Evolutionary conservation across 2,113 vertebrate species (phyloP).

Genomic region (Neogale vison): DNA sequence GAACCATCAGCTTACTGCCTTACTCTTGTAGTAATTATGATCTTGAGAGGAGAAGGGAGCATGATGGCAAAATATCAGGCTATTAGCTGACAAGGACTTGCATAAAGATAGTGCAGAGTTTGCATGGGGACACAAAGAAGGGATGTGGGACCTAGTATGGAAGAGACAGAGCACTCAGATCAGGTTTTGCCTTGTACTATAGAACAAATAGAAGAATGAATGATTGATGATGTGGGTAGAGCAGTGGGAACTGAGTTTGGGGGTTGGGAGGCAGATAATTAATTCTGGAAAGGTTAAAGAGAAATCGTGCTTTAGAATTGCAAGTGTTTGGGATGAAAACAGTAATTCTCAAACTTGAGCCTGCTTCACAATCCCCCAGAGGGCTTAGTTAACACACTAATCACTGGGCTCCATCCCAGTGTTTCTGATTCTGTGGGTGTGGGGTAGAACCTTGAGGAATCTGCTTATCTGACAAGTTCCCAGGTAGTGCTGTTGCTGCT

Average conservation of each 20-base stretch:
- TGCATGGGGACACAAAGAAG: not conserved
- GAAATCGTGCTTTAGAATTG: not conserved
- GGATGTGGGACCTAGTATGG: not conserved
- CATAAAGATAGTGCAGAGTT: not conserved
- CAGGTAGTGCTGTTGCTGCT: not conserved
- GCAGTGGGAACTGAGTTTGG: not conserved
- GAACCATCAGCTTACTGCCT: not conserved
- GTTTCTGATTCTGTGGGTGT: not conserved
- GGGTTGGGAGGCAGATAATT: too few species aligned
- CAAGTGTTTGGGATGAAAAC: not conserved
- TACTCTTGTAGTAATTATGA: not conserved
- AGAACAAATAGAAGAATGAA: not conserved
- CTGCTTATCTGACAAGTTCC: not conserved
- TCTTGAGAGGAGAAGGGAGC: not conserved
- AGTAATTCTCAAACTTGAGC: not conserved
- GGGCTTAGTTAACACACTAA: not conserved
- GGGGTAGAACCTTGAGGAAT: not conserved
- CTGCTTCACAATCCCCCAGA: not conserved
- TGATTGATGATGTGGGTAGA: not conserved
- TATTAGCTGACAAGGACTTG: not conserved
- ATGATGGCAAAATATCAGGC: not conserved
- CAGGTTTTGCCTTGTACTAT: not conserved
- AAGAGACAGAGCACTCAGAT: not conserved
- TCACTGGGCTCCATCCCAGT: not conserved
- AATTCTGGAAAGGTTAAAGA: not conserved